Conservation (phyloP, 2,113 vertebrate genomes). For the Apteryx mantelli region DNA sequence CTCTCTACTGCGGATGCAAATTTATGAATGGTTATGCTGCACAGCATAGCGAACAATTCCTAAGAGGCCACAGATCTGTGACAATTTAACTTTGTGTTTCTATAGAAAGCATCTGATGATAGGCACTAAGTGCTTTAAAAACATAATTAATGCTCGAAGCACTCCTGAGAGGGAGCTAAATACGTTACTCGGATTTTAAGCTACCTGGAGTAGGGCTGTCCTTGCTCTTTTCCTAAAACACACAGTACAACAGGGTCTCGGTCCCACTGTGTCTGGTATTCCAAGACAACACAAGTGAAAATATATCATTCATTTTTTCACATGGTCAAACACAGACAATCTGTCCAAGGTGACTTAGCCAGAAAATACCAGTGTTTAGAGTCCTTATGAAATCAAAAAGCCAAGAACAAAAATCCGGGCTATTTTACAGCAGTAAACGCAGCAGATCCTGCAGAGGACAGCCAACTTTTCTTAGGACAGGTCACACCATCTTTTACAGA, state of each 20-base stretch:
- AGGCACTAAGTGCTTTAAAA: conserved; percentile 41
- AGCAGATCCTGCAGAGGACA: background rate
- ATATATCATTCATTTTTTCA: background rate
- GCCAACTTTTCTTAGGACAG: background rate
- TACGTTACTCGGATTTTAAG: background rate
- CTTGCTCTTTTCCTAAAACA: background rate
- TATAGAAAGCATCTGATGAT: background rate
- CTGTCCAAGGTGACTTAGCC: background rate
- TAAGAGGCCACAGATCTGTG: background rate
- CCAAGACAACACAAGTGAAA: background rate
- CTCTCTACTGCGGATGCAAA: background rate
- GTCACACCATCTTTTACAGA: background rate
- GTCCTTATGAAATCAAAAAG: background rate
- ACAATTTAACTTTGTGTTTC: conserved; percentile 23
- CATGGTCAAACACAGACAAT: background rate
- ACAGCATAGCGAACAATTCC: background rate
- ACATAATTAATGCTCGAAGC: conserved; percentile 48
- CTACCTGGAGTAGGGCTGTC: background rate
- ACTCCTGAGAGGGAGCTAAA: conserved; percentile 26
- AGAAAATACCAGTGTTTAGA: background rate
- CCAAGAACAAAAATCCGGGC: background rate
- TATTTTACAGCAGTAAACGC: background rate
- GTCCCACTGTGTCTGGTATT: background rate
- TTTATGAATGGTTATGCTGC: background rate
- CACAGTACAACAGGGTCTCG: background rate